These are phyloP conservation scores for Pristionchus entomophagus DNA, from an alignment of 2,888 invertebrate genomes.

Conservation along the genomic window DNA sequence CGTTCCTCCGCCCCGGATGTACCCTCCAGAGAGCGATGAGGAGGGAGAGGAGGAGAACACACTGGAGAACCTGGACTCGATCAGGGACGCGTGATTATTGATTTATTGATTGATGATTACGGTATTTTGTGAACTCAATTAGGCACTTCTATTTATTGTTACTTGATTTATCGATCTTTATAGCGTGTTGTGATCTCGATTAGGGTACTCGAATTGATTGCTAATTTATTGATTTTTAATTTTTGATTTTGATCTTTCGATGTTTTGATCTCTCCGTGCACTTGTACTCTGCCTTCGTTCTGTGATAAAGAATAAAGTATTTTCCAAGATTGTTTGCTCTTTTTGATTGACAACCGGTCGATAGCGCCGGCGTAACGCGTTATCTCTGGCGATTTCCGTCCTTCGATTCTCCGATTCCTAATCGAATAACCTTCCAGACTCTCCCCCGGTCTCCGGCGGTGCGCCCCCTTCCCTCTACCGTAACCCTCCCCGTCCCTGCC, in stretches of 20 bases:
- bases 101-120: not conserved
- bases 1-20: not conserved
- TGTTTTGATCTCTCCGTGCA: not conserved
- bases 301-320: not conserved
- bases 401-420: not conserved
- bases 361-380: slow-evolving; percentile 7
- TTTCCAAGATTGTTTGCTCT: not conserved
- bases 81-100: not conserved
- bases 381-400: not conserved
- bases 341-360: slow-evolving; percentile 17
- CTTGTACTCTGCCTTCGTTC: not conserved
- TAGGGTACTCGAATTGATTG: not conserved
- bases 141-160: too few species aligned
- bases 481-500: not conserved
- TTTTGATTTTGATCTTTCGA: not conserved
- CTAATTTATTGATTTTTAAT: not conserved
- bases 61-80: slow-evolving; percentile 27
- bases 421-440: not conserved
- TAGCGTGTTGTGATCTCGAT: too few species aligned
- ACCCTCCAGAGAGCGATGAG: not conserved
- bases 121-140: not conserved
- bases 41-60: slow-evolving; percentile 35
- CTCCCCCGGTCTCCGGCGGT: not conserved
- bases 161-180: too few species aligned
- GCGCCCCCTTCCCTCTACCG: slow-evolving; percentile 27